phyloP scores from a whole-genome alignment of 92 coral and sea anemone species.

The Zoanthus gigantus region DNA sequence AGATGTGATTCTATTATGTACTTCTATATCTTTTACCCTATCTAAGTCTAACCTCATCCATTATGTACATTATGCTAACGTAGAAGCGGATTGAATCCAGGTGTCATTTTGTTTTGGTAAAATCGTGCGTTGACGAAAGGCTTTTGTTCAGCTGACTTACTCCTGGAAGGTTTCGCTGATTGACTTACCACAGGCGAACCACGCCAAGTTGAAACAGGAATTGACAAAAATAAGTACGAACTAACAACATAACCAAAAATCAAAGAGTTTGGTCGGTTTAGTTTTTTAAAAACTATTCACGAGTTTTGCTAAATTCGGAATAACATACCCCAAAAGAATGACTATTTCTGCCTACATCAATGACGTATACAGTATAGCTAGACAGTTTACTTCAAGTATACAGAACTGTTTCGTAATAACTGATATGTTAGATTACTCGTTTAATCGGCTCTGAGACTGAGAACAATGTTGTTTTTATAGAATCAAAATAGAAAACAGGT shows the following conservation, averaged over 20 bases:
- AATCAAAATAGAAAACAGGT: not conserved
- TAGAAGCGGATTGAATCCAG: not conserved
- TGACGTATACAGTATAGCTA: not conserved
- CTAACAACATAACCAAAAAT: not conserved
- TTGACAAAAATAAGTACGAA: not conserved
- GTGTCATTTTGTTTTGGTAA: not conserved
- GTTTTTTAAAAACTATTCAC: not conserved
- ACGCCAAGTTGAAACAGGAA: conserved; percentile 3
- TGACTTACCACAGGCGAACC: conserved; percentile 16
- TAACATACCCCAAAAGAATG: not conserved
- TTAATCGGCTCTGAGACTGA: not conserved
- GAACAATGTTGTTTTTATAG: not conserved
- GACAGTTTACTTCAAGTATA: not conserved
- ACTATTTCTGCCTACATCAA: not conserved
- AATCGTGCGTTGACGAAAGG: not conserved
- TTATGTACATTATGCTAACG: not conserved
- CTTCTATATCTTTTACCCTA: not conserved
- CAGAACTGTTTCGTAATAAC: not conserved
- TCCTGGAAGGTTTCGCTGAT: conserved; percentile 19
- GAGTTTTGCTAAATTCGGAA: not conserved
- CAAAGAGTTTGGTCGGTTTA: not conserved
- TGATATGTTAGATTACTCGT: not conserved
- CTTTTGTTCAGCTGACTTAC: not conserved
- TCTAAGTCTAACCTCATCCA: not conserved
- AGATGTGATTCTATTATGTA: not conserved